Evolutionary conservation across 2,113 vertebrate genomes (phyloP).

Genomic region (Chaetops frenatus): DNA sequence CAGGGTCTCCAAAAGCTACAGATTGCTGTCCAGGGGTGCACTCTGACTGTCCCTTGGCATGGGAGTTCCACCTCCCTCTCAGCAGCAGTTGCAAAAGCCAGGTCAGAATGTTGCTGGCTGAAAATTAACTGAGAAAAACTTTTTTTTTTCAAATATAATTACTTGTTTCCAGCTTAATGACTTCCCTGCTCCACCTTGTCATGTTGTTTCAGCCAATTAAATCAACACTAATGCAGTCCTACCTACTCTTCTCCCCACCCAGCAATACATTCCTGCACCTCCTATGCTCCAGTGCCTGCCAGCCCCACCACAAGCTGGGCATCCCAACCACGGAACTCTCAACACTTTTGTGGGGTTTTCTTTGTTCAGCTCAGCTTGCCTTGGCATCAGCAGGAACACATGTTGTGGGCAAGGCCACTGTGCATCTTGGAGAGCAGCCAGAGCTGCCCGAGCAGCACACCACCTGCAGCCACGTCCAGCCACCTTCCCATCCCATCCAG

Average conservation of each 20-base stretch:
- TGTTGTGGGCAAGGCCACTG: neutral
- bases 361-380: neutral
- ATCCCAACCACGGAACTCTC: fast-evolving
- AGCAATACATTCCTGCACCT: neutral
- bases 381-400: neutral
- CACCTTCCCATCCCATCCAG: neutral
- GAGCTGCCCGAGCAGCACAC: neutral
- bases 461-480: neutral
- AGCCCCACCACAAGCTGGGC: neutral
- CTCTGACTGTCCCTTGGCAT: fast-evolving
- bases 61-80: neutral
- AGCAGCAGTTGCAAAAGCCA: neutral
- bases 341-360: fast-evolving
- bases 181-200: neutral
- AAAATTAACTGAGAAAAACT: neutral
- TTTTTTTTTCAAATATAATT: neutral
- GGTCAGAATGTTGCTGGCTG: neutral
- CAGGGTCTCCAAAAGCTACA: neutral
- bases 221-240: neutral
- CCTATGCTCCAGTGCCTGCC: neutral
- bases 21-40: too few species aligned
- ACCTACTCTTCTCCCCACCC: neutral
- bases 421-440: neutral
- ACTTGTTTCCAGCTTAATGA: slow-evolving; percentile 15
- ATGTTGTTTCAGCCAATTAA: neutral